Evolutionary conservation across 2,113 vertebrate species (phyloP).

Genomic region (Sceloporus undulatus): DNA sequence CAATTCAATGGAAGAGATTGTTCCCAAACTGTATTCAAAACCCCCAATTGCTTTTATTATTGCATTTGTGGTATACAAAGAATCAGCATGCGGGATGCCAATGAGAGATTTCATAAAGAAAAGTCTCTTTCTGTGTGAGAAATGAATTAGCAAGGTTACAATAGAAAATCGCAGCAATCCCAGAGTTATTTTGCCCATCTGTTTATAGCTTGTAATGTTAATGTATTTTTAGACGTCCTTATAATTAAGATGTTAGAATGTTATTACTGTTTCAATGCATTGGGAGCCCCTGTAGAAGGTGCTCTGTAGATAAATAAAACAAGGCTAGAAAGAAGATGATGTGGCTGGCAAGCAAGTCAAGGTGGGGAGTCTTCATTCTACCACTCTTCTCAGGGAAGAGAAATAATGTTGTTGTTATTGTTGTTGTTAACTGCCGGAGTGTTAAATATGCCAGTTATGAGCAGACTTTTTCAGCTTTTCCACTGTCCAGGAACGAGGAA

Average conservation of each 20-base stretch:
- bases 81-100: not conserved
- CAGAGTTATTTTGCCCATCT: not conserved
- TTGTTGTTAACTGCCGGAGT: not conserved
- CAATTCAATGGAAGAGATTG: conserved; percentile 13
- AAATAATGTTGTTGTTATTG: not conserved
- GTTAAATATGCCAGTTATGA: not conserved
- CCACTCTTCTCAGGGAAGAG: no score
- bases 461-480: not conserved
- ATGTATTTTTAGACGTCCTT: not conserved
- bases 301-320: not conserved
- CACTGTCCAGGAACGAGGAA: not conserved
- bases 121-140: not conserved
- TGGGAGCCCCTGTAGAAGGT: not conserved
- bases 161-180: not conserved
- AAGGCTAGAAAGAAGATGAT: not conserved
- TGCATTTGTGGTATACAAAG: not conserved
- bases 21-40: not conserved
- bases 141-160: not conserved
- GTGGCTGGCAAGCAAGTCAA: not conserved
- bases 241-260: not conserved
- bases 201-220: not conserved
- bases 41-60: conserved; percentile 14
- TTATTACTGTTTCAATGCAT: not conserved
- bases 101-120: not conserved
- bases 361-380: no score